Evolutionary conservation across 2,113 vertebrate genomes (phyloP).

Genomic region (Ornithorhynchus anatinus): DNA sequence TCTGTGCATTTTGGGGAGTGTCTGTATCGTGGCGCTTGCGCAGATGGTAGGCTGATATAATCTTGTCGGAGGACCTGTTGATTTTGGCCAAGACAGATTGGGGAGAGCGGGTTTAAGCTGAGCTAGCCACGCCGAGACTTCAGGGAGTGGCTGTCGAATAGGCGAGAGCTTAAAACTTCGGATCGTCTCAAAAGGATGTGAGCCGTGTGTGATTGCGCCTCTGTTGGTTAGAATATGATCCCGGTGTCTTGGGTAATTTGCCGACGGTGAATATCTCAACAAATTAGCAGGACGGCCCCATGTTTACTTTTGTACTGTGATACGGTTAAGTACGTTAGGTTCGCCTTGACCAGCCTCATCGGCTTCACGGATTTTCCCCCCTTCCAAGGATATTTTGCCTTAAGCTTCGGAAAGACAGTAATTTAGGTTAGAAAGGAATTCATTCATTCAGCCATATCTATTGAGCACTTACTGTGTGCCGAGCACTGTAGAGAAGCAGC

Average conservation of each 20-base stretch:
- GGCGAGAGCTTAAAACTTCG: not conserved
- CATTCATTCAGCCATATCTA: too few species aligned
- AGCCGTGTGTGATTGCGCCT: not conserved
- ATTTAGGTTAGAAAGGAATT: too few species aligned
- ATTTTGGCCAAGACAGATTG: too few species aligned
- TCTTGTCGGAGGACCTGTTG: too few species aligned
- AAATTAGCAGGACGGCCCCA: not conserved
- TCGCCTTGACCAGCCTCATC: not conserved
- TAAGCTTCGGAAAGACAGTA: not conserved
- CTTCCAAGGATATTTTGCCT: not conserved
- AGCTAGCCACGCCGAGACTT: too few species aligned
- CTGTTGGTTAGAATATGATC: not conserved
- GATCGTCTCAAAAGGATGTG: not conserved
- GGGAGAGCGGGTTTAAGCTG: too few species aligned
- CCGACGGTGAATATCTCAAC: not conserved
- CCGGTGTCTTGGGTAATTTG: not conserved
- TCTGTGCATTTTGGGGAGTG: too few species aligned
- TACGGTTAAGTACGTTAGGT: accelerated
- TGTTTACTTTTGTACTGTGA: not conserved
- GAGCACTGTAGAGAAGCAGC: too few species aligned
- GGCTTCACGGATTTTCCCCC: not conserved
- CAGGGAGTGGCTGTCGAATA: not conserved
- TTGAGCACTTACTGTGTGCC: too few species aligned
- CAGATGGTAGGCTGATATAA: too few species aligned
- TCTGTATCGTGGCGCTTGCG: too few species aligned